Evolutionary conservation across 1,140 invertebrate genomes (phyloP), one percentile per base, ranked within the genome.

Genomic region (Ptiloglossa arizonensis): DNA sequence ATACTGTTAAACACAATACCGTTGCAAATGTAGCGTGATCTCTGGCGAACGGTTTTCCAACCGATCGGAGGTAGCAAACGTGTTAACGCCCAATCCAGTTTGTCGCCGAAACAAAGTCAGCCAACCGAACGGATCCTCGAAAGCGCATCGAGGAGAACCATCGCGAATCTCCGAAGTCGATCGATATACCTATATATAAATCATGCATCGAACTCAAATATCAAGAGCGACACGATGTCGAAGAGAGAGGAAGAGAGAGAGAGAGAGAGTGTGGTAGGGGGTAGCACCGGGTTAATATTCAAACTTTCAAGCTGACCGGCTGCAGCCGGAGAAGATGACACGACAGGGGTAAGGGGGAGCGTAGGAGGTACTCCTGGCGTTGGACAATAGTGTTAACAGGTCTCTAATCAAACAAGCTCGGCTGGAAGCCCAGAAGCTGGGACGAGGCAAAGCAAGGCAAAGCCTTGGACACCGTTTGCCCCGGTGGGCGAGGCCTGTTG

Each of bases 381-480:
- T 68, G 27, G 50, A 54, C 76, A 68, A 76, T 70, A 82, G 80
- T 44, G 75, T 79, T 82, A 82, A 83, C 82, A 62, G 70, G 70
- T 57, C 72, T 73, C 62, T 83, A 72, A 83, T 83, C 82, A 83
- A 83, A 85, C 81, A 85, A 59, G 46, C 77, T 41, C 70, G 46
- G 29, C 66, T 69, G 64, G 68, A 76, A 67, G 77, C 66, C 70
- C 56, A 80, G 82, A 79, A 79, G 82, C 71, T 68, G 54, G 50
- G n/a, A 41, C 71, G 44, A 44, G 32, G 19, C 44, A 70, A 54
- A 84, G 60, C 81, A 60, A 73, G 71, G 62, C 78, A 83, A 85
- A 83, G 77, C 81, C 81, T 85, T 83, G 82, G 76, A 80, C 81
- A 46, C 27, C 83, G 82, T 85, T 85, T 85, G 78, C 54, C 38